phyloP scores from a whole-genome alignment of 1,140 invertebrate genomes.

The Maniola jurtina region DNA sequence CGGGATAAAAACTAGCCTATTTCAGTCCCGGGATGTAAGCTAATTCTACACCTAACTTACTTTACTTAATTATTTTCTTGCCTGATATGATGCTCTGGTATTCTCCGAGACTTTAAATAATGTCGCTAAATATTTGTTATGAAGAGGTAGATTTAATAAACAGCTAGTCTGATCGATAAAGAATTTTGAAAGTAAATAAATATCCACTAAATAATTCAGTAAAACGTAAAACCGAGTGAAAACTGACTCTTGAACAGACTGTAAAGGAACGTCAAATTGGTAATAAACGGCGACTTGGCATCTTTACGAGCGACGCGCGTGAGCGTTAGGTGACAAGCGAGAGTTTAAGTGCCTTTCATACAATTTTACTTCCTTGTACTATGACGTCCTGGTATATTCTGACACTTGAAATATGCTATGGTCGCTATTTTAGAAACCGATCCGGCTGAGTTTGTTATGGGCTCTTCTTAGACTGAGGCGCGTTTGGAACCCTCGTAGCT shows the following conservation, averaged over 20 bases:
- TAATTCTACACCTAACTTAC: too few relatives aligned
- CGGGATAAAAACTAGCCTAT: too few relatives aligned
- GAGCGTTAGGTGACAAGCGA: conserved; percentile 8
- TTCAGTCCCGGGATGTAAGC: too few relatives aligned
- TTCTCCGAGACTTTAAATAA: too few relatives aligned
- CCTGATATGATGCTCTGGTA: too few relatives aligned
- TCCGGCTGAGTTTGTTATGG: too few relatives aligned
- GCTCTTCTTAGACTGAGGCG: too few relatives aligned
- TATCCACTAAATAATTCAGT: neutral
- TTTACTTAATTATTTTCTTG: too few relatives aligned
- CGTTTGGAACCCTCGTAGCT: too few relatives aligned
- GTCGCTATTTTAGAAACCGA: too few relatives aligned
- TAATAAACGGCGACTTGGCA: conserved; percentile 5
- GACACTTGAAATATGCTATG: neutral
- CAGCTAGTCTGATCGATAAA: neutral
- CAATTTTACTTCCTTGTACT: neutral
- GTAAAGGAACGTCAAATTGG: conserved; percentile 5
- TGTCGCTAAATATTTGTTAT: neutral
- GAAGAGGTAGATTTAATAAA: neutral
- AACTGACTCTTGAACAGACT: neutral
- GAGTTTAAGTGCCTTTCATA: conserved; percentile 5
- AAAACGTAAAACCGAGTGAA: neutral
- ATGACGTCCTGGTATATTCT: neutral
- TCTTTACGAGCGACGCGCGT: conserved; percentile 7
- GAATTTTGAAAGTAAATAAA: neutral